These are phyloP conservation scores for Tethya wilhelma DNA, from an alignment of 37 sponge, comb jelly and placozoan genomes.

Conservation along the genomic window DNA sequence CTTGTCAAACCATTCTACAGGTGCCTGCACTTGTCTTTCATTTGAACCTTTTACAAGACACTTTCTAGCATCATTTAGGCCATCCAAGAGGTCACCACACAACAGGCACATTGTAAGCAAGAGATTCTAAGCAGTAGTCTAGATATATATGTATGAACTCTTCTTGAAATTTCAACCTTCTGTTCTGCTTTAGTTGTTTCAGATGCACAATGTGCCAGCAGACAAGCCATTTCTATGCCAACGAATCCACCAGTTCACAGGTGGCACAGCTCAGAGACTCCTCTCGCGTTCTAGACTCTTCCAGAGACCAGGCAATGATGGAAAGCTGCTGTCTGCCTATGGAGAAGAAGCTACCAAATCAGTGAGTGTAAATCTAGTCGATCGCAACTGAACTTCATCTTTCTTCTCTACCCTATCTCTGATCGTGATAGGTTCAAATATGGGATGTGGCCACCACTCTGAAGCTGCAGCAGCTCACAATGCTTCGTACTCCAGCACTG, in stretches of 20 bases:
- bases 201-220: constrained; percentile 31
- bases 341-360: constrained; percentile 74
- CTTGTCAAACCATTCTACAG: constrained; percentile 5
- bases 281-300: constrained; percentile 79
- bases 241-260: constrained; percentile 72
- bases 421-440: constrained; percentile 40
- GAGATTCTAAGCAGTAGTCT: not conserved
- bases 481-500: constrained; percentile 41
- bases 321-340: constrained; percentile 55
- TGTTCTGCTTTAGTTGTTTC: constrained; percentile 46
- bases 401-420: not conserved
- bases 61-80: constrained; percentile 70
- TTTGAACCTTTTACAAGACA: constrained; percentile 77
- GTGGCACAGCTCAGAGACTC: constrained; percentile 63
- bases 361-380: constrained; percentile 30
- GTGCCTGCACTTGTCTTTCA: constrained; percentile 67
- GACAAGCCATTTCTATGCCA: constrained; percentile 32
- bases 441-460: constrained; percentile 47
- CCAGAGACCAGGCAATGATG: constrained; percentile 48
- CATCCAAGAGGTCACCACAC: constrained; percentile 49
- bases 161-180: not conserved
- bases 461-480: constrained; percentile 53
- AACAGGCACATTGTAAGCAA: constrained; percentile 63
- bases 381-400: not conserved
- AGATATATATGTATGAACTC: not conserved